Evolutionary conservation across 2,888 invertebrate species (phyloP).

Genomic region (Cephus spinipes): DNA sequence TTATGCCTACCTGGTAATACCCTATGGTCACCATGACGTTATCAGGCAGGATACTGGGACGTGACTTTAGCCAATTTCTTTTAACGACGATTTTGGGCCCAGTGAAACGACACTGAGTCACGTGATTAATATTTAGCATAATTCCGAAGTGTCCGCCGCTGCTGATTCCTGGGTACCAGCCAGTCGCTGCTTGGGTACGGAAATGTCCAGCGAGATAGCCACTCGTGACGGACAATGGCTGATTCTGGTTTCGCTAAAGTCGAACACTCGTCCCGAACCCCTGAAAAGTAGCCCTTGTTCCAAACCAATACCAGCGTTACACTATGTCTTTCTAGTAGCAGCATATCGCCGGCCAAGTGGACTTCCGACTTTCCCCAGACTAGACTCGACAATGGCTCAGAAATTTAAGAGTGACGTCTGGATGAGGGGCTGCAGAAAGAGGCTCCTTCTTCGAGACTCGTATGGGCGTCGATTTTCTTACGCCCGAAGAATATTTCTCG

Average conservation of each 20-base stretch:
- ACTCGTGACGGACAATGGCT: slow-evolving; percentile 59
- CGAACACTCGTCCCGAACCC: slow-evolving; percentile 14
- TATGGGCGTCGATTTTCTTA: background rate
- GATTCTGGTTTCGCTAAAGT: slow-evolving; percentile 51
- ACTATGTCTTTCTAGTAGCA: slow-evolving; percentile 21
- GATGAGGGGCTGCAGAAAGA: slow-evolving; percentile 20
- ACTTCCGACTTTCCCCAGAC: slow-evolving; percentile 56
- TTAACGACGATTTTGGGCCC: background rate
- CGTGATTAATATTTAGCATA: background rate
- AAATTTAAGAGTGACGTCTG: slow-evolving; percentile 51
- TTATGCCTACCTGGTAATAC: background rate
- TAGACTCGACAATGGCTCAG: slow-evolving; percentile 55
- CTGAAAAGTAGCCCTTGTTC: background rate
- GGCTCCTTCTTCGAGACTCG: background rate
- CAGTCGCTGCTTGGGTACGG: slow-evolving; percentile 46
- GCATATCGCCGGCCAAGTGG: slow-evolving; percentile 60
- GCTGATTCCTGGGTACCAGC: background rate
- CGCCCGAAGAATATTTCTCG: background rate
- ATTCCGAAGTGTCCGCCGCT: background rate
- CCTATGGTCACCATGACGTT: background rate
- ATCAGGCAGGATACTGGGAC: background rate
- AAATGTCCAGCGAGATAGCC: slow-evolving; percentile 61
- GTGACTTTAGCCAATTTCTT: background rate
- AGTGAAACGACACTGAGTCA: background rate
- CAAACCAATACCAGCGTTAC: slow-evolving; percentile 24